Evolutionary conservation across 92 coral and sea anemone genomes (phyloP), one percentile per base, ranked within the genome.

Genomic region (Palythoa grandiflora): DNA sequence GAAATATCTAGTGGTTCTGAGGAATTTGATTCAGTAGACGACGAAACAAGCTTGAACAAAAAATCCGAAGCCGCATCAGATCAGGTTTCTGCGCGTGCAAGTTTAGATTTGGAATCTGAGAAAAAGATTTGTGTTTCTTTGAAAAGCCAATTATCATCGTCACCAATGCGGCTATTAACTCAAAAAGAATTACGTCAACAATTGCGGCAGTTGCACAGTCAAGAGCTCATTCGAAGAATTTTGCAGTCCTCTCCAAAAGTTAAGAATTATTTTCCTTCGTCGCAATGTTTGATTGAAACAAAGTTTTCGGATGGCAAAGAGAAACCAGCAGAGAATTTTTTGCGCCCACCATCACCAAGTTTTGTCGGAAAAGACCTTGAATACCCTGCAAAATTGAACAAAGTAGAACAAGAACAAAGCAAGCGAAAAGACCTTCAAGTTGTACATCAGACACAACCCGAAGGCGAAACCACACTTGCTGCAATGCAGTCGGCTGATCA

Each of bases 181-280:
- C 86, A 81, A 84, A 85, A 75, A 60, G 93, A 87, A 44, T 73
- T 91, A 76, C 98, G 96, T 91, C 98, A 90, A 87, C 94, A 94
- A 77, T 87, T 88, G 75, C 71, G 91, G 60, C 93, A 79, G 40
- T 86, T 92, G 38, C 91, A 92, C 9, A 90, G 93, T 75, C 95
- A 92, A 77, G 95, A 92, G 68, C 77, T 92, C 13, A 91, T 91
- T 66, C 84, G 93, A 21, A 68, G 94, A 57, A 87, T 91, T 73
- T 59, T 89, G 36, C 89, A 93, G 84, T 89, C 89, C 2, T 78
- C 92, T 21, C 89, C 80, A 35, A 89, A 55, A 15, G 54, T 87
- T 35, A 89, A 89, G 37, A 92, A 87, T 51, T 81, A 87, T 51
- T 81, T 81, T 12, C 16, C 71, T 5, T 38, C 71, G 9, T 59